Evolutionary conservation across 2,797 vertebrate genomes (phyloP).

Genomic region (Tympanoctomys barrerae): DNA sequence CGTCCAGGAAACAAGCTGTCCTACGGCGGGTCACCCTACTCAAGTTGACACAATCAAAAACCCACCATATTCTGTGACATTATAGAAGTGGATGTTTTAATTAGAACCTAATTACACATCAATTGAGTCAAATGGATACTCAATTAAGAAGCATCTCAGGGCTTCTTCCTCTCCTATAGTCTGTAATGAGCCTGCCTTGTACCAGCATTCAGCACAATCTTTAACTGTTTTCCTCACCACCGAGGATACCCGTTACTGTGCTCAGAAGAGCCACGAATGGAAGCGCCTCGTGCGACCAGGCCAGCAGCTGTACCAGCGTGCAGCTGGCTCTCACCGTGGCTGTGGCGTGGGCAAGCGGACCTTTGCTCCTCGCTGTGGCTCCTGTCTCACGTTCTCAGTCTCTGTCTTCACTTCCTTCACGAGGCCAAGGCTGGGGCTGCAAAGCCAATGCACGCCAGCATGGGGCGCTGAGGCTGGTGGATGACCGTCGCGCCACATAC

Average conservation of each 20-base stretch:
- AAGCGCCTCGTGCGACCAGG: not conserved
- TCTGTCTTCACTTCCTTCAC: not conserved
- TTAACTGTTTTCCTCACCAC: not conserved
- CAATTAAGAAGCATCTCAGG: not conserved
- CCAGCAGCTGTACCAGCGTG: conserved; percentile 16
- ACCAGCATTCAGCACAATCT: not conserved
- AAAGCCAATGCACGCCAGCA: not conserved
- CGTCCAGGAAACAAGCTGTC: not conserved
- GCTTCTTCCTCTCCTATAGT: not conserved
- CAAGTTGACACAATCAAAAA: not conserved
- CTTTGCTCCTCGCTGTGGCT: not conserved
- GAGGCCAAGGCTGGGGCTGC: not conserved
- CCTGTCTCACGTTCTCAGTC: not conserved
- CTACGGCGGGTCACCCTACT: not conserved
- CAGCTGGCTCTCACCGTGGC: not conserved
- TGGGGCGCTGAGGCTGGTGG: not conserved
- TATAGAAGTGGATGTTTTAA: conserved; percentile 38
- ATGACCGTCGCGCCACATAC: no score
- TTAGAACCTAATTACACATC: conserved; percentile 8
- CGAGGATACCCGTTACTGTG: conserved; percentile 12
- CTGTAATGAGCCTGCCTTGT: not conserved
- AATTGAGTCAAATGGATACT: not conserved
- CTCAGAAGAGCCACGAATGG: conserved; percentile 13
- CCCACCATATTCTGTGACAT: not conserved
- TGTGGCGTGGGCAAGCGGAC: not conserved